These are phyloP conservation scores for Argya squamiceps DNA, from an alignment of 2,797 vertebrate species.

Conservation along the genomic window DNA sequence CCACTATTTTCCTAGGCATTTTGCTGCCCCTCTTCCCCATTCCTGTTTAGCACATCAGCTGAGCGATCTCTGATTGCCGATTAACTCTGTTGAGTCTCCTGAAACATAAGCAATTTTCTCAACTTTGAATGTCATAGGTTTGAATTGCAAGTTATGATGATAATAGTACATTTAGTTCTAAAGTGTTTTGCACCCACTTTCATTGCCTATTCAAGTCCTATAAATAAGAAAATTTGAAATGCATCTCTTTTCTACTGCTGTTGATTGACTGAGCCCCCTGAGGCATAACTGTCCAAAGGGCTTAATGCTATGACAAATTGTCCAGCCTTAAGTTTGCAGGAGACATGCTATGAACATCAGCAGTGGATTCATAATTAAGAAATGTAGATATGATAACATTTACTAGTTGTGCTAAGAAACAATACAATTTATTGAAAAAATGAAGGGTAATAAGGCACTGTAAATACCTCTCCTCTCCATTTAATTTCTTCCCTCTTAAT, in stretches of 20 bases:
- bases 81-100: conserved; percentile 9
- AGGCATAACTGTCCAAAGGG: conserved; percentile 9
- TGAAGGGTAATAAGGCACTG: not conserved
- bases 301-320: conserved; percentile 7
- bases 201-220: conserved; percentile 47
- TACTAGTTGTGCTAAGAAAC: not conserved
- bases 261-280: conserved; percentile 48
- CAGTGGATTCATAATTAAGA: not conserved
- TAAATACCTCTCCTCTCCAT: not conserved
- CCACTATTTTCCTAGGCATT: not conserved
- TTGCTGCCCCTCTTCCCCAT: not conserved
- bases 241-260: conserved; percentile 17
- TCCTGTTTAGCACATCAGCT: conserved; percentile 12
- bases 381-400: not conserved
- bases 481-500: not conserved
- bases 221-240: conserved; percentile 55
- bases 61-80: not conserved
- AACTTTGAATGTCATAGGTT: conserved; percentile 33
- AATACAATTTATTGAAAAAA: conserved; percentile 8
- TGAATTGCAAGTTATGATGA: conserved; percentile 38
- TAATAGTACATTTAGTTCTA: conserved; percentile 36
- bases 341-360: not conserved
- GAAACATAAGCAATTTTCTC: conserved; percentile 41
- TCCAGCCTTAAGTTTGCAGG: not conserved
- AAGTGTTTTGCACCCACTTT: conserved; percentile 44